phyloP scores from a whole-genome alignment of 2,888 invertebrate species.

The Enoplolaimus lenunculus region DNA sequence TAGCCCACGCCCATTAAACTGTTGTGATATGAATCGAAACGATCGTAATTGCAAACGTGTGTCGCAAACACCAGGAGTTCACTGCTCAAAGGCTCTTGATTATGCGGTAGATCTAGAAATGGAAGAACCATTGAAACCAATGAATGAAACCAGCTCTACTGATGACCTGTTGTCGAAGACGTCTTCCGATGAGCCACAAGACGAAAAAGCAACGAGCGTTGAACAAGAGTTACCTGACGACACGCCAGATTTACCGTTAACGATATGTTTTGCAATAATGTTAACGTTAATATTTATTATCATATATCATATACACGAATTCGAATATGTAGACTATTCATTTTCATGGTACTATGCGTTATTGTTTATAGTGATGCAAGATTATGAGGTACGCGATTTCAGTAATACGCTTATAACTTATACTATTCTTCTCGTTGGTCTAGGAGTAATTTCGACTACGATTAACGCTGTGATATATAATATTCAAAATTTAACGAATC shows the following conservation, averaged over 20 bases:
- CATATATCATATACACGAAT: not conserved
- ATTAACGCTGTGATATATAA: not conserved
- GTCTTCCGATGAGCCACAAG: too few species aligned
- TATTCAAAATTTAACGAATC: not conserved
- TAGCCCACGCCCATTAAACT: too few species aligned
- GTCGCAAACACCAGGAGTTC: too few species aligned
- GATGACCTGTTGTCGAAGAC: too few species aligned
- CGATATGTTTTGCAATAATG: not conserved
- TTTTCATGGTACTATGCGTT: not conserved
- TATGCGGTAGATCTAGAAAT: too few species aligned
- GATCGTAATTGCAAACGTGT: too few species aligned
- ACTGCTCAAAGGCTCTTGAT: too few species aligned
- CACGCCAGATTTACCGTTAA: not conserved
- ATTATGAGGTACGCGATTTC: not conserved
- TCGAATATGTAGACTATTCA: not conserved
- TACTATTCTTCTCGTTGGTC: not conserved
- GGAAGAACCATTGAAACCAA: too few species aligned
- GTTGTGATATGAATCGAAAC: too few species aligned
- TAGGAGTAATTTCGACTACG: not conserved
- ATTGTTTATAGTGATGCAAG: not conserved
- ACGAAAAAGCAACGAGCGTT: too few species aligned
- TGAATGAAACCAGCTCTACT: too few species aligned
- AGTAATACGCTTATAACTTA: not conserved
- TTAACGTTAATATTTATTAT: not conserved
- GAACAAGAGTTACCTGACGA: too few species aligned